phyloP scores from a whole-genome alignment of 2,888 invertebrate genomes.

The Glaucopsyche alexis region DNA sequence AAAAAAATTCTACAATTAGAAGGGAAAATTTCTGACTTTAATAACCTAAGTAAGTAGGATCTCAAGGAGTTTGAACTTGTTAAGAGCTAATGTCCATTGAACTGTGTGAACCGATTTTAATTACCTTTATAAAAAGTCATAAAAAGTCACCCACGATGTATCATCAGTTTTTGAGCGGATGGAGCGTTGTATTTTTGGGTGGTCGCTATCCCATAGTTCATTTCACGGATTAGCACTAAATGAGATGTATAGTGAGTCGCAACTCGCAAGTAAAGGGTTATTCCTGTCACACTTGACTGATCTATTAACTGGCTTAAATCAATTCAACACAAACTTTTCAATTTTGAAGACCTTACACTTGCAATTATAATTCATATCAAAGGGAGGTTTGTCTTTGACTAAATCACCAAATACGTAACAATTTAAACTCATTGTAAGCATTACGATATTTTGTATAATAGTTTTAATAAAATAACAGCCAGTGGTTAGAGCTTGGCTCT shows the following conservation, averaged over 20 bases:
- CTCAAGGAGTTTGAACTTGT: not conserved
- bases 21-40: too few species aligned
- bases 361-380: too few species aligned
- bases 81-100: not conserved
- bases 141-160: conserved; percentile 17
- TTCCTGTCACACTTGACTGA: conserved; percentile 10
- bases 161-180: conserved; percentile 40
- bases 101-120: conserved; percentile 1
- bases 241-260: not conserved
- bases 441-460: too few species aligned
- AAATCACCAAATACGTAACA: too few species aligned
- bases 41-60: too few species aligned
- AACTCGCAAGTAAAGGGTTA: conserved; percentile 8
- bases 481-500: too few species aligned
- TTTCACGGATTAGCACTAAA: conserved; percentile 65
- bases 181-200: conserved; percentile 58
- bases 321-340: too few species aligned
- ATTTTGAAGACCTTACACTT: too few species aligned
- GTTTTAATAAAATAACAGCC: too few species aligned
- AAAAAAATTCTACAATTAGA: too few species aligned
- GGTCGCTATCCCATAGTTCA: conserved; percentile 61
- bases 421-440: too few species aligned
- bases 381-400: too few species aligned
- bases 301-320: not conserved
- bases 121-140: not conserved